These are phyloP conservation scores for Dicaeum eximium DNA, from an alignment of 2,113 vertebrate genomes.

Conservation along the genomic window DNA sequence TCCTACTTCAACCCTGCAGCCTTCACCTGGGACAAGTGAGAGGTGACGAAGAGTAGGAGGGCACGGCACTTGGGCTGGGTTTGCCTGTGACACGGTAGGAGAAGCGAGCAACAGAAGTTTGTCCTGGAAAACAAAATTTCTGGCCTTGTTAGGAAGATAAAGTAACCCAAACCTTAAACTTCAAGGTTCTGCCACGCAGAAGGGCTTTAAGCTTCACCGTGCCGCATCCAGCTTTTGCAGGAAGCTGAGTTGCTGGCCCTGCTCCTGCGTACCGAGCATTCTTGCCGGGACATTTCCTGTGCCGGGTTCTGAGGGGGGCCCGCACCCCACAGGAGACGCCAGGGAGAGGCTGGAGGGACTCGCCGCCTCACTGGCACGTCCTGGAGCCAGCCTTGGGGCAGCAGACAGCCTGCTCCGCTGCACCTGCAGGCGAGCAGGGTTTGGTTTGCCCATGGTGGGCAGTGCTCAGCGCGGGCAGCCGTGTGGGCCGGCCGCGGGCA, in stretches of 20 bases:
- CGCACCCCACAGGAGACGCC: neutral
- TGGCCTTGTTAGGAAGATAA: neutral
- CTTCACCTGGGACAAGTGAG: neutral
- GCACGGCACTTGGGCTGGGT: neutral
- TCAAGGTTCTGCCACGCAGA: neutral
- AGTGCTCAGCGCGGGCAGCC: fast-evolving
- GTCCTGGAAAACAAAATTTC: neutral
- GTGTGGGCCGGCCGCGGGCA: too few relatives aligned
- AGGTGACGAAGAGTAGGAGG: fast-evolving
- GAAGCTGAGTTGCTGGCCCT: fast-evolving
- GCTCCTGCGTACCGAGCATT: neutral
- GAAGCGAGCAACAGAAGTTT: neutral
- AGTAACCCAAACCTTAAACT: neutral
- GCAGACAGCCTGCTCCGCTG: neutral
- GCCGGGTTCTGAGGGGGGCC: fast-evolving
- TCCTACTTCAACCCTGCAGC: neutral
- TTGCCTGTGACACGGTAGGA: neutral
- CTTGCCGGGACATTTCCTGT: neutral
- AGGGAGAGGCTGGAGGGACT: neutral
- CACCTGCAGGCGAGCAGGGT: too few relatives aligned
- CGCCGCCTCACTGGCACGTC: fast-evolving
- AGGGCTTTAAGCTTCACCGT: neutral
- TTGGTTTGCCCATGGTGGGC: too few relatives aligned
- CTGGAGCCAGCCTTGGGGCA: neutral
- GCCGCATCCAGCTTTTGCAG: too few relatives aligned